These are phyloP conservation scores for Tipula confusa DNA, from an alignment of 2,888 invertebrate genomes.

Conservation along the genomic window DNA sequence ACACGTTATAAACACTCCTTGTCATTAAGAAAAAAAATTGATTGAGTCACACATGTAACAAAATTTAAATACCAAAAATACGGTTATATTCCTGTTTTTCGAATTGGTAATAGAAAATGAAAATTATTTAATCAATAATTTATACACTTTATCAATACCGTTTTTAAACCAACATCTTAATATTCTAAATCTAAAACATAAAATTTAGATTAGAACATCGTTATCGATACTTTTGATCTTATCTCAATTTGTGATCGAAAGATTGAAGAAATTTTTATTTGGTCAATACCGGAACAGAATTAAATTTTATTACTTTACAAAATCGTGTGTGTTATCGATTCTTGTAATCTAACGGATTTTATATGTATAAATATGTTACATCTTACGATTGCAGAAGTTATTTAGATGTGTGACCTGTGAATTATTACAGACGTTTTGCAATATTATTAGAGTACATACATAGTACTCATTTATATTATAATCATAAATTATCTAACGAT, in stretches of 20 bases:
- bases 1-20: too few relatives aligned
- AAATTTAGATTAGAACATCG: not conserved
- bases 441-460: not conserved
- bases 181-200: not conserved
- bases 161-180: not conserved
- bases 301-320: not conserved
- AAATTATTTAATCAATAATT: not conserved
- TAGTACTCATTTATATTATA: not conserved
- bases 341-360: not conserved
- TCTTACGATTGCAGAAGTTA: not conserved
- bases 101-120: not conserved
- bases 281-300: not conserved
- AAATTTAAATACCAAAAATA: not conserved
- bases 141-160: not conserved
- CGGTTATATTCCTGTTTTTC: not conserved
- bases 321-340: not conserved
- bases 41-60: not conserved
- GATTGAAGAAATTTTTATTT: not conserved
- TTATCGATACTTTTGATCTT: not conserved
- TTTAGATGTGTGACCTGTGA: not conserved
- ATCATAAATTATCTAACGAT: not conserved
- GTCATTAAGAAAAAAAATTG: not conserved
- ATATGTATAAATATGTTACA: not conserved
- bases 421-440: not conserved
- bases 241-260: not conserved